Base-by-base conservation (phyloP, 2,888 invertebrate species). In the Cheilosia urbana region DNA sequence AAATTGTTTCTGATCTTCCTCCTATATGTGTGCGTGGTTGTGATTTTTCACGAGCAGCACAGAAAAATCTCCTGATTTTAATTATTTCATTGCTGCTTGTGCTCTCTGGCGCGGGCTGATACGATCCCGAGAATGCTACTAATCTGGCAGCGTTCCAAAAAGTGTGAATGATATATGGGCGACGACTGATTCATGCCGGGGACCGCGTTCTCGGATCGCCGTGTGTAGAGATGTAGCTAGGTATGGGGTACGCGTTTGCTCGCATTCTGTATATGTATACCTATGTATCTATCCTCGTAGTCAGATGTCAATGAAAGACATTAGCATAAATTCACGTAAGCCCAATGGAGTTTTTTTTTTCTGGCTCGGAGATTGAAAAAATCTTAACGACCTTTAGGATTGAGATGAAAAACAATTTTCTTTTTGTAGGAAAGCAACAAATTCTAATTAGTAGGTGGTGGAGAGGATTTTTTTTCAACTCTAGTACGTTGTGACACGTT, bases 131-230 rank as follows among this genome's bases (percentile, higher is more conserved):
- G 85, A 81, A 85, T 85, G 81, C 81, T 51, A 85, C 71, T n/a
- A 42, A 77, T 72, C 85, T 85, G 85, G 85, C 85, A 85, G 42
- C 27, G 19, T 72, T 85, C 81, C 85, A 85, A 77, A 85, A 77
- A 81, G 76, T 81, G 85, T 81, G 81, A 85, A 85, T 85, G 85
- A 85, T 85, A 81, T 81, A 85, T 85, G 81, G 77, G 65, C 77
- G 77, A 81, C 81, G 85, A 85, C 85, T 85, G 85, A 85, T 85
- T 85, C 85, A 85, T 81, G 76, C 83, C 68, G 80, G 34, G 65
- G 65, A 85, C 76, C 58, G 66, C 42, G 71, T 58, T 71, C 66
- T 72, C 55, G 75, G 45, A 15, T 75, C 49, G 65, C 47, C 55
- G 49, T 49, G 55, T 34, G 65, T 76, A 51, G 51, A 27, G 21